Base-by-base conservation (phyloP, 2,888 invertebrate species). In the Pilophorus perplexus region DNA sequence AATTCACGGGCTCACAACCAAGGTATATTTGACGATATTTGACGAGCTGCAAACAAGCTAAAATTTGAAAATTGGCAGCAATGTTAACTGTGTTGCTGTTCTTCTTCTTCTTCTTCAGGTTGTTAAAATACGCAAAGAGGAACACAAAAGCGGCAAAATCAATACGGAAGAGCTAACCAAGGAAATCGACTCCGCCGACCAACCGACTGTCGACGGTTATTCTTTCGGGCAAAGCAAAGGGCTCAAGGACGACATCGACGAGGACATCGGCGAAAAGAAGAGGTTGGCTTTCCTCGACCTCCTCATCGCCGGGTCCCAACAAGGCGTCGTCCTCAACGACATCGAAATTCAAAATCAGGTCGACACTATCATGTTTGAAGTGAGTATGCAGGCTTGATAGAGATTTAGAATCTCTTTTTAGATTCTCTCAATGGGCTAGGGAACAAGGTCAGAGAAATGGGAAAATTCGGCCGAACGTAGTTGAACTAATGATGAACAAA, bases 361-460 rank as follows among this genome's bases (percentile, higher is more conserved):
- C 0, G 88, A 90, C 74, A 90, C 90, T 0, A 90, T 91, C 66
- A 91, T 91, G 90, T 90, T 90, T 75, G 88, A 94, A 84, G 90
- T 84, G 75, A 72, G 42, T 64, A 2, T 10, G 44, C 3, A 2
- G 10, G 2, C 8, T 55, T 33, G 14, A 37, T 37, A 12, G 37
- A 4, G n/a, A 23, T 2, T 2, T 20, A 3, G 23, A 52, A 52
- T 3, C 52, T n/a, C n/a, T n/a, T n/a, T n/a, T n/a, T n/a, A n/a
- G n/a, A n/a, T n/a, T n/a, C n/a, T n/a, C n/a, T n/a, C n/a, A n/a
- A n/a, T n/a, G n/a, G n/a, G n/a, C n/a, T n/a, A n/a, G n/a, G n/a
- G n/a, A n/a, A n/a, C n/a, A n/a, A n/a, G n/a, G n/a, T n/a, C n/a
- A n/a, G n/a, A n/a, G n/a, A n/a, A n/a, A n/a, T n/a, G n/a, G n/a